phyloP scores from a whole-genome alignment of 1,140 invertebrate genomes.

The Leptopilina clavipes region DNA sequence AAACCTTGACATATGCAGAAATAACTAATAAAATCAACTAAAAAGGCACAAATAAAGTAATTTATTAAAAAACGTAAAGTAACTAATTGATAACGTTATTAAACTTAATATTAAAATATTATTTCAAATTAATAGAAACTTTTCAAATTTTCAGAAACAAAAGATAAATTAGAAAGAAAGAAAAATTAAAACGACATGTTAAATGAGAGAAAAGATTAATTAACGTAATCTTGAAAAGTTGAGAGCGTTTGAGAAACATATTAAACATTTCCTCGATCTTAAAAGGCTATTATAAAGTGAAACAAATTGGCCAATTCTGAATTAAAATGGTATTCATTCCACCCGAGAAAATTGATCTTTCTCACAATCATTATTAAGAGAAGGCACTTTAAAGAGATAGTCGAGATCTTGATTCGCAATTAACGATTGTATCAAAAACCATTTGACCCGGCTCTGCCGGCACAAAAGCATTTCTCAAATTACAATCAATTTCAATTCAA shows the following conservation, averaged over 20 bases:
- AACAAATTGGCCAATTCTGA: conserved; percentile 1
- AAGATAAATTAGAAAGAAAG: too few relatives aligned
- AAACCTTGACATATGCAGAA: too few relatives aligned
- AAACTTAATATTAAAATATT: background rate
- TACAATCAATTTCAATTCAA: background rate
- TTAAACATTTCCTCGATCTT: background rate
- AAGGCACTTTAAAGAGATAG: background rate
- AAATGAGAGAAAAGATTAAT: too few relatives aligned
- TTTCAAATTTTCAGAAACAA: too few relatives aligned
- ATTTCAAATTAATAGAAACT: background rate
- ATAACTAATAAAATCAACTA: background rate
- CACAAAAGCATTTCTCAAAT: background rate
- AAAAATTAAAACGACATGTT: too few relatives aligned
- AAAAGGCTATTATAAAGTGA: background rate
- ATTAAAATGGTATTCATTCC: conserved; percentile 5
- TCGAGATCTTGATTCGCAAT: background rate
- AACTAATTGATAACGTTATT: too few relatives aligned
- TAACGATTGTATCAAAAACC: conserved; percentile 20
- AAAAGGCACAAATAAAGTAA: background rate
- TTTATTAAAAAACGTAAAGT: too few relatives aligned
- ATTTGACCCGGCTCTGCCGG: conserved; percentile 21
- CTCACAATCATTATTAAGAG: background rate
- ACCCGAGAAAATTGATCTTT: conserved; percentile 13
- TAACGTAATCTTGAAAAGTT: too few relatives aligned
- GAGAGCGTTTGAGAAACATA: background rate